Evolutionary conservation across 2,113 vertebrate species (phyloP).

Genomic region (Tringa solitaria): DNA sequence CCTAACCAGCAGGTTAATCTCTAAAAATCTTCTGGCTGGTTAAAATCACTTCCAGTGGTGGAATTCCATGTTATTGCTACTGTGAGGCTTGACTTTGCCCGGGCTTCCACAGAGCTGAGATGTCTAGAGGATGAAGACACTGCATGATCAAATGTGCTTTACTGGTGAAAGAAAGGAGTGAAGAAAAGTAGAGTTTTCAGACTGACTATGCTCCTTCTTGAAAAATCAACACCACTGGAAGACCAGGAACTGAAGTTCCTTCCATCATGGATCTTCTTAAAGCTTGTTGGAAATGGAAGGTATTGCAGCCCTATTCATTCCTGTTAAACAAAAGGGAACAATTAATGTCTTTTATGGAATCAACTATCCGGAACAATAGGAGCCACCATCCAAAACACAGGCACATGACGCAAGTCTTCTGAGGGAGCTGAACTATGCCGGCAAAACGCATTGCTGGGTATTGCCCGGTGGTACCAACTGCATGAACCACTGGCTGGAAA

Average conservation of each 20-base stretch:
- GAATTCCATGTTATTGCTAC: background rate
- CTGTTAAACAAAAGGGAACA: background rate
- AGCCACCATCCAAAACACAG: background rate
- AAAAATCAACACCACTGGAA: background rate
- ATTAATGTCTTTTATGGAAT: background rate
- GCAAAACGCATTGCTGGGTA: accelerated
- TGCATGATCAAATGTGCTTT: background rate
- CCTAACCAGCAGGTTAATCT: background rate
- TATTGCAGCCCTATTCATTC: background rate
- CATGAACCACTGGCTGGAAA: background rate
- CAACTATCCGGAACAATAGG: background rate
- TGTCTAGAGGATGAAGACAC: background rate
- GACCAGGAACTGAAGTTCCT: background rate
- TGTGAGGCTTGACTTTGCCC: background rate
- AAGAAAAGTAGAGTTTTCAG: background rate
- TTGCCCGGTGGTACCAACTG: background rate
- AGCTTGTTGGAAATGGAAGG: background rate
- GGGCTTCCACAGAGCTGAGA: background rate
- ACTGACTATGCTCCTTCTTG: background rate
- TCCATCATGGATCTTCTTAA: background rate
- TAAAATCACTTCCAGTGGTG: background rate
- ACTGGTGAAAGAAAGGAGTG: background rate
- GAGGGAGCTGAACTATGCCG: background rate
- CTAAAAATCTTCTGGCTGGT: background rate
- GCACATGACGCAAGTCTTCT: background rate